Base-by-base conservation (phyloP, 2,797 vertebrate genomes). In the Meriones psammophilus region DNA sequence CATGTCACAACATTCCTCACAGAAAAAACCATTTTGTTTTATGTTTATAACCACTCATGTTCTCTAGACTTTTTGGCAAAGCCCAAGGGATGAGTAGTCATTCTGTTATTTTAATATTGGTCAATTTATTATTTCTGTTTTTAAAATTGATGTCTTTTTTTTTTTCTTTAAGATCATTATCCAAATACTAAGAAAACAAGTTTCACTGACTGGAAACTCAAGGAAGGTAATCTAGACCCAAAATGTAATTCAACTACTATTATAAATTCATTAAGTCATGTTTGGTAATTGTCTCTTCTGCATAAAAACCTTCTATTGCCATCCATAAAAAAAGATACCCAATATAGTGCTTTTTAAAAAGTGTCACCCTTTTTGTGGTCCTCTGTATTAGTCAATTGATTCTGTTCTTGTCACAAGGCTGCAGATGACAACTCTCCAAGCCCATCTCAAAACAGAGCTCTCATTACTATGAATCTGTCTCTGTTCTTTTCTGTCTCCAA, bases 181-280 rank as follows among this genome's bases (percentile, higher is more conserved):
- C 86, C 36, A 60, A 60, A 74, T 76, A 30, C 36, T 42, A 62
- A 14, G 5, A 39, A 10, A 33, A 13, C 33, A 73, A 88, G 86
- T 74, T 42, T 33, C 36, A 8, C 3, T 5, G n/a, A 64, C 46
- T 85, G 20, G 20, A 94, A 81, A 74, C 17, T 2, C 18, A 36
- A 26, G 3, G 81, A 60, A 77, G 28, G 54, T 26, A 58, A 58
- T 10, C 73, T 56, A 46, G 17, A 56, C 78, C 17, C 83, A 92
- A 95, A 74, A 97, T 0, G 28, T 96, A 94, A 96, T 77, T 95
- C 50, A 96, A 96, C 86, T 66, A 28, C 76, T 89, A 87, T 77
- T 89, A 83, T 73, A 89, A 94, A 80, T 94, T 69, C 46, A 68
- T 66, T 96, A 77, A 77, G 78, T 79, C 77, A 28, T 88, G 17